Evolutionary conservation across 1,140 invertebrate genomes (phyloP).

Genomic region (Scylla paramamosain): DNA sequence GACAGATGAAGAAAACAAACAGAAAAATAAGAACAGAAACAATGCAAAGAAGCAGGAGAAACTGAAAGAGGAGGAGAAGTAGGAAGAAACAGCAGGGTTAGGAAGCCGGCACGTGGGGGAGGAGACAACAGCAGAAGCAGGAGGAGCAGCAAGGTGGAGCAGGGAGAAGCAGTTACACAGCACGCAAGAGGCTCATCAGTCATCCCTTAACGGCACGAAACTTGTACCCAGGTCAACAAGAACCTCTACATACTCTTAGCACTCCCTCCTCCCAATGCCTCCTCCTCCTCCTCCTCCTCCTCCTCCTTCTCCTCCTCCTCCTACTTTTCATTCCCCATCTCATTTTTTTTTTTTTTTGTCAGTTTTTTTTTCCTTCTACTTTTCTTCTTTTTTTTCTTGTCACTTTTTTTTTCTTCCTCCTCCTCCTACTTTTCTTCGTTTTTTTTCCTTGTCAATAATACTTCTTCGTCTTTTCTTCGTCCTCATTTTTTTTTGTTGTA

Average conservation of each 20-base stretch:
- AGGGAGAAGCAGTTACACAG: not conserved
- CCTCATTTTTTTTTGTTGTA: not conserved
- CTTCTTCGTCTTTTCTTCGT: not conserved
- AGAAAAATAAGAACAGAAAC: too few relatives aligned
- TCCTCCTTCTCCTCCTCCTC: not conserved
- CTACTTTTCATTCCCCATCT: not conserved
- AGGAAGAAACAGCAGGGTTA: too few relatives aligned
- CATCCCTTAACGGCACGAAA: not conserved
- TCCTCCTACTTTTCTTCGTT: not conserved
- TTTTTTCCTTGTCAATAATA: not conserved
- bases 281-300: not conserved
- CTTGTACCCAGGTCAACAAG: slow-evolving; percentile 4
- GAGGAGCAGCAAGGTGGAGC: too few relatives aligned
- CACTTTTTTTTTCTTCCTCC: not conserved
- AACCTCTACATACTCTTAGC: not conserved
- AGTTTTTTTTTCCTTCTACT: not conserved
- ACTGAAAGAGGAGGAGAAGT: too few relatives aligned
- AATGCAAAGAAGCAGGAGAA: too few relatives aligned
- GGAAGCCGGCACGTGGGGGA: not conserved
- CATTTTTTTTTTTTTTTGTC: not conserved
- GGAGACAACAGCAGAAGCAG: not conserved
- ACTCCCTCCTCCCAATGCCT: too few relatives aligned
- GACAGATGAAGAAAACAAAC: too few relatives aligned
- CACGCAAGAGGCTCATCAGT: not conserved
- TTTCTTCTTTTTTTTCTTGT: not conserved